A percentile compares a stretch with the other conserved stretches of the same genome.
These are phyloP conservation scores for Chrysocyon brachyurus DNA, from an alignment of 2,797 vertebrate species.

Conservation along the genomic window DNA sequence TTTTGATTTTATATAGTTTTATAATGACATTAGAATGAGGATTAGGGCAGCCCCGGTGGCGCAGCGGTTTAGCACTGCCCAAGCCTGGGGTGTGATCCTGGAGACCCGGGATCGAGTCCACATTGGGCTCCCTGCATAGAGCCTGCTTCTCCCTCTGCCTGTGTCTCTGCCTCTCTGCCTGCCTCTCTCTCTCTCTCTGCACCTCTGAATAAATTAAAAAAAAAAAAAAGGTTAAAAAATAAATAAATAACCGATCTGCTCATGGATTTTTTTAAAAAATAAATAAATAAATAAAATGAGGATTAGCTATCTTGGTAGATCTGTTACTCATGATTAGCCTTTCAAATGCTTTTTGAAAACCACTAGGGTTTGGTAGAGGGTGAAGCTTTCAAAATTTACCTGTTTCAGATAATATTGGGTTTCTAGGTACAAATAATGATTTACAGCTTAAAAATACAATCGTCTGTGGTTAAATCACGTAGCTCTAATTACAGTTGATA, in stretches of 20 bases:
- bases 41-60: background rate
- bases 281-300: background rate
- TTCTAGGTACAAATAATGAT: constrained; percentile 70
- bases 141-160: no score
- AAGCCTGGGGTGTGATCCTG: no score
- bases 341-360: constrained; percentile 46
- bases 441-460: constrained; percentile 59
- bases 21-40: background rate
- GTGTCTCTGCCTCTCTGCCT: no score
- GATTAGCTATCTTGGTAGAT: background rate
- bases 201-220: no score
- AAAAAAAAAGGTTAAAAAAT: no score
- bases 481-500: background rate
- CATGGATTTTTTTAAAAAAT: no score
- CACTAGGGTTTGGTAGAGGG: background rate
- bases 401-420: constrained; percentile 32
- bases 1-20: background rate
- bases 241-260: no score
- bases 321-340: background rate
- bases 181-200: no score
- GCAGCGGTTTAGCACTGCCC: no score
- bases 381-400: constrained; percentile 50
- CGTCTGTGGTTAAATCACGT: background rate
- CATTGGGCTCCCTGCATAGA: no score
- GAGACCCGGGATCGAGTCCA: no score